Evolutionary conservation across 2,797 vertebrate species (phyloP).

Genomic region (Takifugu rubripes): DNA sequence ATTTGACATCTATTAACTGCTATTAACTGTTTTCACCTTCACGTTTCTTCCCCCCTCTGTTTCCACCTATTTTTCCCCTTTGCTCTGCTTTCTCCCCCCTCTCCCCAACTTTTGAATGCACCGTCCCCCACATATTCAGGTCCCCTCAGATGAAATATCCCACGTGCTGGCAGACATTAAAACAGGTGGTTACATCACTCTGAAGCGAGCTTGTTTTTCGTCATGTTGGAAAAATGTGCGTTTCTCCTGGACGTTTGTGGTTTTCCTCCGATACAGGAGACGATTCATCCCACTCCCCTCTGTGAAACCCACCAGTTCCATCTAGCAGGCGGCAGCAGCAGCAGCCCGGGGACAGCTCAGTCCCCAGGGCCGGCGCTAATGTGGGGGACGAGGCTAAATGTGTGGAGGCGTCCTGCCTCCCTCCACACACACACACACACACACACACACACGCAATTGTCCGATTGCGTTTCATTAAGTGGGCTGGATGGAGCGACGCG

Average conservation of each 20-base stretch:
- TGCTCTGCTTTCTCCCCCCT: not conserved
- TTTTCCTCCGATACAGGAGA: slow-evolving; percentile 12
- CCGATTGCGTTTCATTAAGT: slow-evolving; percentile 83
- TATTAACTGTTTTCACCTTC: not conserved
- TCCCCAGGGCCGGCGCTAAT: slow-evolving; percentile 62
- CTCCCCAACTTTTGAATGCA: slow-evolving; percentile 17
- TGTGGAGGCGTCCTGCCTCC: slow-evolving; percentile 17
- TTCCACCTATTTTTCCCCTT: not conserved
- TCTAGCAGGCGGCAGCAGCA: slow-evolving; percentile 72
- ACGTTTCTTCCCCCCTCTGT: not conserved
- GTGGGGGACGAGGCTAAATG: slow-evolving; percentile 32
- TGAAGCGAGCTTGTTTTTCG: slow-evolving; percentile 61
- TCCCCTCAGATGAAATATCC: slow-evolving; percentile 12
- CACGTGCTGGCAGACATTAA: slow-evolving; percentile 10
- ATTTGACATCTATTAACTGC: not conserved
- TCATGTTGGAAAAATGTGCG: slow-evolving; percentile 64
- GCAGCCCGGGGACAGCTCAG: slow-evolving; percentile 17
- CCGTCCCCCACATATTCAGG: slow-evolving; percentile 24
- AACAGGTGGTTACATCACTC: not conserved
- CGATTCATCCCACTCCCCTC: slow-evolving; percentile 68
- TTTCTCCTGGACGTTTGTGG: slow-evolving; percentile 19
- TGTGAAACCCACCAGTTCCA: slow-evolving; percentile 71
- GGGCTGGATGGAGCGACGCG: slow-evolving; percentile 69
- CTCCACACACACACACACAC: slow-evolving; percentile 43
- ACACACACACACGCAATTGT: slow-evolving; percentile 38